Base-by-base conservation (phyloP, 1,140 invertebrate species). In the Metopolophium dirhodum region DNA sequence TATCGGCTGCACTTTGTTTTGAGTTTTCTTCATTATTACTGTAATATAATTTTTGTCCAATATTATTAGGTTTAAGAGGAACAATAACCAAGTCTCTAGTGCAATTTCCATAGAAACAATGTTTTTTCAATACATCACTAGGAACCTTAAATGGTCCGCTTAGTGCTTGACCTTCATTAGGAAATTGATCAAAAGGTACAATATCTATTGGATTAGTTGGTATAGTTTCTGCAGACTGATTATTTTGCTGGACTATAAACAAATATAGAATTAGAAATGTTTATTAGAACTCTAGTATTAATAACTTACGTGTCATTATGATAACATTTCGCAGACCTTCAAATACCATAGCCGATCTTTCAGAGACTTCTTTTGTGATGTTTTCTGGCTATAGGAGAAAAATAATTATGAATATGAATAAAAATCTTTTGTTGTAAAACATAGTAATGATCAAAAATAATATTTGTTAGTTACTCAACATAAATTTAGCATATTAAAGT, bases 81-180 rank as follows among this genome's bases (percentile, higher is more conserved):
- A 51, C 35, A 45, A 93, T 54, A 54, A 93, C 30, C 14, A 83
- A 85, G 41, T 93, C 35, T 85, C 20, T 85, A 51, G 35, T 41
- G 35, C 49, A 14, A 54, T 86, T 54, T 54, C 77, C 91, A 54
- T 47, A 93, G 14, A 86, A 57, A 93, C 57, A 93, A 57, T 83
- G 68, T 86, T 86, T 83, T 86, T 86, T 93, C 18, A 54, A 41
- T 41, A 86, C 82, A 41, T 93, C 49, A 93, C 77, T 93, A 20
- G 91, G 91, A 54, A 93, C 91, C 57, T 93, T 93, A 54, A 93
- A 93, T 37, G 91, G 91, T 37, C 91, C 91, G 4, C 7, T 93
- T 93, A 93, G n/a, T 85, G 91, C 35, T 93, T 83, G 91, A 30
- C 91, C 91, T 57, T 93, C 91, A 86, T 54, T 57, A 30, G 82